Conservation (phyloP, 35 echinoderm and acorn worm genomes). For the Ophiothrix spiculata region DNA sequence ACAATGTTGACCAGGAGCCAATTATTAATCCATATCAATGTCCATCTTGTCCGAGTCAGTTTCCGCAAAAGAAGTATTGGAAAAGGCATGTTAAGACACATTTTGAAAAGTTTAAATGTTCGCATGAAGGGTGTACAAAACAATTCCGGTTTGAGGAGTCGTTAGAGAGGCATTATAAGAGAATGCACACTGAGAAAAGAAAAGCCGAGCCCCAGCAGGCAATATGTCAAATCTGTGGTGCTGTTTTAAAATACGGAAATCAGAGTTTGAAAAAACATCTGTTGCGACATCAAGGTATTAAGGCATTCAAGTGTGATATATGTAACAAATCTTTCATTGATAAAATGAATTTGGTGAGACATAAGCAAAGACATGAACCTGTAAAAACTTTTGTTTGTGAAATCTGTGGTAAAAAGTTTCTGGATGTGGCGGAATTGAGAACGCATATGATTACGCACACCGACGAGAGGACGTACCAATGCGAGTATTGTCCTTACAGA, state of each 20-base stretch:
- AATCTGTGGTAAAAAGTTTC: background rate
- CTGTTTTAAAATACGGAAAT: background rate
- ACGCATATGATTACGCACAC: background rate
- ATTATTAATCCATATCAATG: background rate
- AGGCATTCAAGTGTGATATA: background rate
- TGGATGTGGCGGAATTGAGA: background rate
- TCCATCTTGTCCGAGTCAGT: background rate
- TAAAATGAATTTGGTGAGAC: background rate
- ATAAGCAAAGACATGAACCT: background rate
- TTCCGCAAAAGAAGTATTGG: background rate
- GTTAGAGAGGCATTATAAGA: no score
- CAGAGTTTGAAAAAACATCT: background rate
- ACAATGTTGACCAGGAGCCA: background rate
- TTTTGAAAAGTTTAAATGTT: background rate
- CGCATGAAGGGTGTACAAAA: background rate
- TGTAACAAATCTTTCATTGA: background rate
- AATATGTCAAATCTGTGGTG: background rate
- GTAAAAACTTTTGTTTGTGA: background rate
- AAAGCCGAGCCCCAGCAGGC: background rate
- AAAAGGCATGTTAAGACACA: background rate
- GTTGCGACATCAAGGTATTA: background rate
- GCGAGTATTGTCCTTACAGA: background rate
- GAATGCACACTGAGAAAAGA: background rate
- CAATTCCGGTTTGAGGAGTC: no score
- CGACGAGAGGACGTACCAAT: background rate